These are phyloP conservation scores for Lithosia quadra DNA, from an alignment of 2,888 invertebrate species.

Conservation along the genomic window DNA sequence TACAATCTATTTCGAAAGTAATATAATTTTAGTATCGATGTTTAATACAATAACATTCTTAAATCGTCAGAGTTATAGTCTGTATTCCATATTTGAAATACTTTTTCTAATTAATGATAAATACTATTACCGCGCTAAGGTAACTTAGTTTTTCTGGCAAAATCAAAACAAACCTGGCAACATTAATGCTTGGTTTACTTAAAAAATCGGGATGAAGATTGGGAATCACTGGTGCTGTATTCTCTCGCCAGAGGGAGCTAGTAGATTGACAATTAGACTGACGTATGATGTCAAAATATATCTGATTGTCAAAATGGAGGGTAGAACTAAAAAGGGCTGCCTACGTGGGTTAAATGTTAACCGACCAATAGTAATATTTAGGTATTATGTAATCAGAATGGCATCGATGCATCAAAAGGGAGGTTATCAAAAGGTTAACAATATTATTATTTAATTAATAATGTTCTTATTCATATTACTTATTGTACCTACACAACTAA, in stretches of 20 bases:
- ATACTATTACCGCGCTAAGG: conserved; percentile 50
- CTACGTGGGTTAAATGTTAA: background rate
- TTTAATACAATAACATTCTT: conserved; percentile 29
- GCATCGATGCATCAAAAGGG: background rate
- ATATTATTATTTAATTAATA: background rate
- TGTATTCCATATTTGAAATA: conserved; percentile 33
- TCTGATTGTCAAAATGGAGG: conserved; percentile 2
- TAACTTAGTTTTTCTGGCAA: conserved; percentile 49
- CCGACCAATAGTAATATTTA: background rate
- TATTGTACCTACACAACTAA: too few relatives aligned
- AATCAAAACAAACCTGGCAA: conserved; percentile 32
- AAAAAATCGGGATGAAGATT: conserved; percentile 13
- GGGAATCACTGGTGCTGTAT: background rate
- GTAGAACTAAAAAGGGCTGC: background rate
- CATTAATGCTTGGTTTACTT: conserved; percentile 26
- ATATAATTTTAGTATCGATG: conserved; percentile 43
- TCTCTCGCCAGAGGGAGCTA: background rate
- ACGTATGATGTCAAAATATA: background rate
- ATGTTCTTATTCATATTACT: too few relatives aligned
- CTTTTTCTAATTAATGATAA: conserved; percentile 41
- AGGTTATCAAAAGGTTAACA: background rate
- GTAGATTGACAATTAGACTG: background rate
- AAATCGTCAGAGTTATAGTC: conserved; percentile 36
- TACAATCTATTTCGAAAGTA: conserved; percentile 27
- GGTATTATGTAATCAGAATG: background rate